A percentile compares a stretch with the other conserved stretches of the same genome.
Evolutionary conservation across 2,888 invertebrate species (phyloP).

Genomic region (Microplitis deprimator): DNA sequence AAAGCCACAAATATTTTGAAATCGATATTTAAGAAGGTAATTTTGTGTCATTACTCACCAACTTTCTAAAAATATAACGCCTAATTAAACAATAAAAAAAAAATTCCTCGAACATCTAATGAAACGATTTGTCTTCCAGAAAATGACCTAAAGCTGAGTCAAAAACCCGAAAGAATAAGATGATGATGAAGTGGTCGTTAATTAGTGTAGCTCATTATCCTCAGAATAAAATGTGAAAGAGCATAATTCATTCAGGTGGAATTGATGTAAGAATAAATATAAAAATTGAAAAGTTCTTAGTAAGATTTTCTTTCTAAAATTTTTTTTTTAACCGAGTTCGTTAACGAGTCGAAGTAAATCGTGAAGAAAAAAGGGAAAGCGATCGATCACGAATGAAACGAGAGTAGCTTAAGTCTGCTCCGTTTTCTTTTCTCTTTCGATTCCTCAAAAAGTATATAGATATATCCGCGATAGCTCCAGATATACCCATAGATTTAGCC

Average conservation of each 20-base stretch:
- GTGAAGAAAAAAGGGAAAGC: conserved; percentile 35
- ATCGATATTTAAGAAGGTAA: no score
- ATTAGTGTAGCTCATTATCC: background rate
- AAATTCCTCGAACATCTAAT: no score
- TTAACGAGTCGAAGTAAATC: conserved; percentile 41
- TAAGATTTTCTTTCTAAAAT: conserved; percentile 30
- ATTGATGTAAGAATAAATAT: conserved; percentile 23
- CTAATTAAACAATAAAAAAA: no score
- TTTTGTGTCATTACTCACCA: no score
- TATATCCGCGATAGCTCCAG: conserved; percentile 17
- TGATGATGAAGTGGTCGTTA: conserved; percentile 2
- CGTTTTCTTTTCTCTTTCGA: conserved; percentile 10
- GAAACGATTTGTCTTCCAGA: no score
- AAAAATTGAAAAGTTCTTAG: conserved; percentile 27
- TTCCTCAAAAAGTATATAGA: background rate
- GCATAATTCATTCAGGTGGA: background rate
- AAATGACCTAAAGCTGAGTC: no score
- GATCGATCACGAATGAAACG: conserved; percentile 40
- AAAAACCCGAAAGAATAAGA: background rate
- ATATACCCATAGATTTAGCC: background rate
- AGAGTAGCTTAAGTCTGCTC: conserved; percentile 18
- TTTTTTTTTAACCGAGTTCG: conserved; percentile 33
- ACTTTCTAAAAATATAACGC: no score
- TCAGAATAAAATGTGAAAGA: background rate
- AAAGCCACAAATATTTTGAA: no score